Evolutionary conservation across 2,797 vertebrate genomes (phyloP), one percentile per base, ranked within the genome.

Genomic region (Smutsia temminckii): DNA sequence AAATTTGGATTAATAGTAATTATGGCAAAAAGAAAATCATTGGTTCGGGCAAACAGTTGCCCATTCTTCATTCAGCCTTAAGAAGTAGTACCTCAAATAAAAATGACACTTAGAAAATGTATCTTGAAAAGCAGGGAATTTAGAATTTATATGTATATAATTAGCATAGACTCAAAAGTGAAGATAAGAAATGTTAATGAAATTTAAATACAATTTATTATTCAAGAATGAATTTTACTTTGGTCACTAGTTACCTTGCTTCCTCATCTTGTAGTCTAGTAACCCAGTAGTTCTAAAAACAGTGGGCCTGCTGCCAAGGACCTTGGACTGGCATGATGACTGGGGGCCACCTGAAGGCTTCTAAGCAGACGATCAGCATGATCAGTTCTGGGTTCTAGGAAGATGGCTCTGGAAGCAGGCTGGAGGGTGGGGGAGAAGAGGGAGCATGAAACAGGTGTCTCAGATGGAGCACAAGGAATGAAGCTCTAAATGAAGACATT

Each of bases 21-120:
- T 78, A 66, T 16, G n/a, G 66, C 74, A 79, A 68, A 92, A 92
- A 46, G 27, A 78, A 89, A 91, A 86, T 29, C 59, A 59, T 0
- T 71, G 18, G 9, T 85, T 93, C 84, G 29, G 71, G n/a, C 37
- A 95, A 79, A 91, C 64, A 84, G 51, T 89, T 55, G 61, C 66
- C 78, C 55, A 77, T 68, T 37, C n/a, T 77, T 83, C 40, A 66
- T 79, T 88, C 27, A 77, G 79, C 32, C 87, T 88, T 77, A 88
- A 42, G 63, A 85, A 77, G 51, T 57, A 83, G 57, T 37, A 86
- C 85, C 74, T 72, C 57, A 88, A 85, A 88, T 74, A 81, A 80
- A 93, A 95, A 81, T 27, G 23, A 34, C 75, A 79, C 0, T 85
- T 85, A 97, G 59, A 89, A 91, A 66, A 80, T 14, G 72, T 86